phyloP scores from a whole-genome alignment of 2,113 vertebrate genomes.

The Nothocercus julius region DNA sequence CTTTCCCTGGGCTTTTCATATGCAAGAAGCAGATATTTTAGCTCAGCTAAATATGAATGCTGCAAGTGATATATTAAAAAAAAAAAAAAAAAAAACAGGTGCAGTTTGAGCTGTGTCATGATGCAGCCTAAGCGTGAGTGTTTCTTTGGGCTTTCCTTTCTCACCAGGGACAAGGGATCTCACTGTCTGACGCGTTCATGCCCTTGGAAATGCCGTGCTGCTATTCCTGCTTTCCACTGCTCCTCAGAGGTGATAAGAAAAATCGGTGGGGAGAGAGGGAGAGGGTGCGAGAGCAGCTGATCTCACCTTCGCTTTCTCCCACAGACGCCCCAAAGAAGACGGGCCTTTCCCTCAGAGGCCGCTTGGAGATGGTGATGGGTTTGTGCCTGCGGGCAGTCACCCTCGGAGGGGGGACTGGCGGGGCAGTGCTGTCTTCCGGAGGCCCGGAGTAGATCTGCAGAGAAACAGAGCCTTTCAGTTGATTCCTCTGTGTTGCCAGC shows the following conservation, averaged over 20 bases:
- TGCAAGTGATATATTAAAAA: not conserved
- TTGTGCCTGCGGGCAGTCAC: constrained; percentile 89
- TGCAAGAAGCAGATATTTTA: not conserved
- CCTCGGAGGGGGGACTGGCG: constrained; percentile 90
- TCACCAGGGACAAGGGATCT: not conserved
- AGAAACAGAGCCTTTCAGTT: not conserved
- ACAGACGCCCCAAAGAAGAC: constrained; percentile 78
- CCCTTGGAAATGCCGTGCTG: not conserved
- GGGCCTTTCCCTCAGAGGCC: constrained; percentile 83
- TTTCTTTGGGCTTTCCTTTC: not conserved
- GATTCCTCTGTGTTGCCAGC: not conserved
- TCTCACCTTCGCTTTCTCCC: constrained; percentile 85
- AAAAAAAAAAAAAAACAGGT: too few species aligned
- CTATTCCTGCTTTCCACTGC: not conserved
- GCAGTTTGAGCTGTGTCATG: not conserved
- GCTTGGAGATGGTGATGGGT: constrained; percentile 97
- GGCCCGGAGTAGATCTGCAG: constrained; percentile 89
- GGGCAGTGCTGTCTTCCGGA: constrained; percentile 86
- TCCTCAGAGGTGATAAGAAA: not conserved
- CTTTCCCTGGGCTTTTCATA: not conserved
- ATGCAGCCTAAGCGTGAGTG: accelerated
- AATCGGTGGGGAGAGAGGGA: not conserved
- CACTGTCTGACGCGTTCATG: accelerated
- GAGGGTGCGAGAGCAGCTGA: not conserved
- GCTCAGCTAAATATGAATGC: not conserved